A percentile compares a stretch with the other conserved stretches of the same genome.
These are phyloP conservation scores for Platypus cylindrus DNA, from an alignment of 2,888 invertebrate genomes.

Conservation along the genomic window DNA sequence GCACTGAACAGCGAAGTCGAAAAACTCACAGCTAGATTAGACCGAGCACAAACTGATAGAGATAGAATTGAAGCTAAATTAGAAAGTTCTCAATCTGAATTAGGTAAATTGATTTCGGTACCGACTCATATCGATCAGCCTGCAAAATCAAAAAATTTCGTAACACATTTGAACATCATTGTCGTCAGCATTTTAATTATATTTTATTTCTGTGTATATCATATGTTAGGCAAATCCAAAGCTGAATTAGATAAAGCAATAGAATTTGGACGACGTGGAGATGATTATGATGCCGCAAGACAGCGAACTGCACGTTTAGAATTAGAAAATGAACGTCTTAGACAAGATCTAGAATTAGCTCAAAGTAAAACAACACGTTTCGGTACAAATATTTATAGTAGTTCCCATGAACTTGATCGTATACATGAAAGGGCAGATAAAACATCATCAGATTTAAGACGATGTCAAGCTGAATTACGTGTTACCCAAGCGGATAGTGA, in stretches of 20 bases:
- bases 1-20: constrained; percentile 85
- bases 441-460: constrained; percentile 66
- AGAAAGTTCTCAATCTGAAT: constrained; percentile 84
- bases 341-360: constrained; percentile 60
- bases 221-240: constrained; percentile 65
- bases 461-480: constrained; percentile 80
- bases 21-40: constrained; percentile 73
- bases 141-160: too few relatives aligned
- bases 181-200: background rate
- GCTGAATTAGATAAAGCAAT: constrained; percentile 86
- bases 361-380: constrained; percentile 60
- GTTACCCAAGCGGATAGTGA: constrained; percentile 88
- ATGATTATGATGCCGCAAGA: constrained; percentile 78
- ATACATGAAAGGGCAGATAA: constrained; percentile 80
- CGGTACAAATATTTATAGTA: constrained; percentile 68
- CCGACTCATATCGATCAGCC: too few relatives aligned
- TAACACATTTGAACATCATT: background rate
- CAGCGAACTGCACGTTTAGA: constrained; percentile 75
- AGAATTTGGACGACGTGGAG: constrained; percentile 78
- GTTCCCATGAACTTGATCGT: constrained; percentile 58
- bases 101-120: too few relatives aligned
- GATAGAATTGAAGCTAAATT: constrained; percentile 82
- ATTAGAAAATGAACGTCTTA: constrained; percentile 79
- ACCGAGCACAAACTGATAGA: constrained; percentile 80
- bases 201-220: background rate